phyloP scores from a whole-genome alignment of 2,888 invertebrate genomes.

The Tanytarsus gracilentus region DNA sequence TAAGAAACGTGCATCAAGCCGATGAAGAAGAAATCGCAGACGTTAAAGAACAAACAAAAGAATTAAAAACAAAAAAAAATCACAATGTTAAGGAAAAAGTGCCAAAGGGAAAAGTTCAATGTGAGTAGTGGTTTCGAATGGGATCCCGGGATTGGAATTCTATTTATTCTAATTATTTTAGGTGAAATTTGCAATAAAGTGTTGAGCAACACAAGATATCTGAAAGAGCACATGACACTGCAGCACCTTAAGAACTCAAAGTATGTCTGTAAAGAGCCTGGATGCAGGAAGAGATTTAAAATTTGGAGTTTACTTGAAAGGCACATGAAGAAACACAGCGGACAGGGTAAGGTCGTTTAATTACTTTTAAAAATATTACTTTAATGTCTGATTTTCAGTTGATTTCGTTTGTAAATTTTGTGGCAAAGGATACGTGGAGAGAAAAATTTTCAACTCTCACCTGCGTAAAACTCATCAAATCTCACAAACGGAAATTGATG shows the following conservation, averaged over 20 bases:
- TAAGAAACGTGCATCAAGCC: neutral
- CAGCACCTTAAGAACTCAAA: neutral
- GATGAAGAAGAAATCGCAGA: neutral
- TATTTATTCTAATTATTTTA: too few relatives aligned
- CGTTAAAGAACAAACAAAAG: neutral
- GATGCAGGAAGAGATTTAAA: neutral
- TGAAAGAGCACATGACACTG: neutral
- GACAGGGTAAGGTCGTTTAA: too few relatives aligned
- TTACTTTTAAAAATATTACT: too few relatives aligned
- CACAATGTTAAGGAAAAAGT: neutral
- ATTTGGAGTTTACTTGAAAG: neutral
- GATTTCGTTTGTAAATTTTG: neutral
- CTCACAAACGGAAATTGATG: neutral
- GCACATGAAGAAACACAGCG: neutral
- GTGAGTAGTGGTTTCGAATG: too few relatives aligned
- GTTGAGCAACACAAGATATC: neutral
- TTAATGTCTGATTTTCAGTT: too few relatives aligned
- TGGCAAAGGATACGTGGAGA: neutral
- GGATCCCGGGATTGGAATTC: too few relatives aligned
- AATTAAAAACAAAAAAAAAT: neutral
- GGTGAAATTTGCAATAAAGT: neutral
- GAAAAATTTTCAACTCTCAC: neutral
- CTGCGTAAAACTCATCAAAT: neutral
- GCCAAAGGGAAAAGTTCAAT: neutral
- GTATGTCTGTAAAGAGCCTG: neutral